Evolutionary conservation across 2,797 vertebrate species (phyloP).

Genomic region (Brachyrhaphis roseni): DNA sequence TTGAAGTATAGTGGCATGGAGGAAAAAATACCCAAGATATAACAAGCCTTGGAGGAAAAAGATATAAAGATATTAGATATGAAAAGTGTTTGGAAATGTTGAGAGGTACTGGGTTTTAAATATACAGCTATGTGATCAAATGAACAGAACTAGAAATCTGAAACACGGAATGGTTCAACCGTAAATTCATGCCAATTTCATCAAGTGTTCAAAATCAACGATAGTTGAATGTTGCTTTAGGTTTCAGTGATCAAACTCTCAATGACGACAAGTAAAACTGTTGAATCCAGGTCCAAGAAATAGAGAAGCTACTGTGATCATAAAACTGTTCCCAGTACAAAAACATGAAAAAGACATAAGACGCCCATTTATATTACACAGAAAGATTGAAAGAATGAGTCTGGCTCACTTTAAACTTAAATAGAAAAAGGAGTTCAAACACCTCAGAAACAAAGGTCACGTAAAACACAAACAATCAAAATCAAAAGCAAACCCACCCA

Average conservation of each 20-base stretch:
- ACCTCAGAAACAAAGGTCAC: conserved; percentile 57
- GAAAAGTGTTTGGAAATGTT: not conserved
- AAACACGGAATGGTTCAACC: conserved; percentile 7
- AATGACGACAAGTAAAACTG: not conserved
- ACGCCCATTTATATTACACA: conserved; percentile 14
- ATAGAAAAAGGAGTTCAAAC: conserved; percentile 44
- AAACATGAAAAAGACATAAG: conserved; percentile 11
- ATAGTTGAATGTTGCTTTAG: not conserved
- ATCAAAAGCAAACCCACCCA: conserved; percentile 23
- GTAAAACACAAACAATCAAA: conserved; percentile 34
- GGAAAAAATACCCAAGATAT: conserved; percentile 13
- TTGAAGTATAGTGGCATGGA: not conserved
- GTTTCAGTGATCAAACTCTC: not conserved
- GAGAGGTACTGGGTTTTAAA: not conserved
- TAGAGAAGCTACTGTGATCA: not conserved
- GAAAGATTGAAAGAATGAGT: conserved; percentile 13
- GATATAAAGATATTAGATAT: not conserved
- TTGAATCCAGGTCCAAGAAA: not conserved
- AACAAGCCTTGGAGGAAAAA: not conserved
- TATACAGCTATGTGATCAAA: not conserved
- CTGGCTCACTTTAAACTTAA: conserved; percentile 30
- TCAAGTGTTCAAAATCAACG: not conserved
- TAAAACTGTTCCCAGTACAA: not conserved
- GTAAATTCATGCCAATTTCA: not conserved
- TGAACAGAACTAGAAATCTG: conserved; percentile 22